phyloP scores from a whole-genome alignment of 2,888 invertebrate genomes.

The Cheilosia grossa region DNA sequence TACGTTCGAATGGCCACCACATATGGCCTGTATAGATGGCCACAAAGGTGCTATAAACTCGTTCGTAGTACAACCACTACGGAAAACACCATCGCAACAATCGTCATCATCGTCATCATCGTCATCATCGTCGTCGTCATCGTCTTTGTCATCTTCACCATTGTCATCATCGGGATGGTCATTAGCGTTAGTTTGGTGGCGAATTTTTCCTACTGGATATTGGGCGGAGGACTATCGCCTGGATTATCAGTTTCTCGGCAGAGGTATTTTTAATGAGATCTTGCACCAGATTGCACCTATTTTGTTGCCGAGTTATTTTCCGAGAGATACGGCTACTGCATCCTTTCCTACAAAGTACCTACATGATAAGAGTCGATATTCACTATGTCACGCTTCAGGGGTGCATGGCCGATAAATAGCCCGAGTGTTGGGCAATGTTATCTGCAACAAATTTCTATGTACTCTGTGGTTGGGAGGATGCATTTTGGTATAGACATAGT shows the following conservation, averaged over 20 bases:
- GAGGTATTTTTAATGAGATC: slow-evolving; percentile 39
- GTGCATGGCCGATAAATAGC: not conserved
- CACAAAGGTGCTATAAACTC: slow-evolving; percentile 71
- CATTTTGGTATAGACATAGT: too few species aligned
- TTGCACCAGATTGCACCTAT: slow-evolving; percentile 11
- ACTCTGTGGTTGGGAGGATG: too few species aligned
- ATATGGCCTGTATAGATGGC: slow-evolving; percentile 52
- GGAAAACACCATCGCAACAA: slow-evolving; percentile 53
- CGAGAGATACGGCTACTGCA: not conserved
- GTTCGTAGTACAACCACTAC: slow-evolving; percentile 59
- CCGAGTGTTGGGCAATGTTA: not conserved
- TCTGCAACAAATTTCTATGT: too few species aligned
- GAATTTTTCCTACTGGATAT: slow-evolving; percentile 9
- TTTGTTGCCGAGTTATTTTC: slow-evolving; percentile 25
- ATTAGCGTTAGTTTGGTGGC: slow-evolving; percentile 18
- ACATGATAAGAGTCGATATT: not conserved
- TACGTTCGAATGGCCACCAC: slow-evolving; percentile 48
- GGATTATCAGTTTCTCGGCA: slow-evolving; percentile 19
- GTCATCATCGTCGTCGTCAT: slow-evolving; percentile 35
- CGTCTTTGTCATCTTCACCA: slow-evolving; percentile 29
- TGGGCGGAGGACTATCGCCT: not conserved
- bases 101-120: slow-evolving; percentile 11
- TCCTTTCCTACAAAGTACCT: not conserved
- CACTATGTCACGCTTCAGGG: slow-evolving; percentile 14
- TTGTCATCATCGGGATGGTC: slow-evolving; percentile 38